Percentiles rank a stretch among this genome's conserved stretches.
Conservation (phyloP, 2,888 invertebrate genomes). For the Xanthorhoe spadicearia region DNA sequence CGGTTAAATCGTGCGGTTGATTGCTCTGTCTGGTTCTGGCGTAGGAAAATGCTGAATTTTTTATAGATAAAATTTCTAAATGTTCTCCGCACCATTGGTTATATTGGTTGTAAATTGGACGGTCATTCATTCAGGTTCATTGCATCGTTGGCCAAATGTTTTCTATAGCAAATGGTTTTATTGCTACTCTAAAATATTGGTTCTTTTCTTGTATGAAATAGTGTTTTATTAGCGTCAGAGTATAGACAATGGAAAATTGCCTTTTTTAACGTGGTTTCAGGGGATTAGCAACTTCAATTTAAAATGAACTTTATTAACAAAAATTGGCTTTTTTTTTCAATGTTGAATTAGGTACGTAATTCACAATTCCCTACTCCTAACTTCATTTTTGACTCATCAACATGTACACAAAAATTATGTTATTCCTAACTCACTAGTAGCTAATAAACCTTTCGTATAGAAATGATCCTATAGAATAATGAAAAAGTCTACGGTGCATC, state of each 20-base stretch:
- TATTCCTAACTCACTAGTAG: no score
- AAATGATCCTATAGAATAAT: no score
- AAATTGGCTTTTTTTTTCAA: no score
- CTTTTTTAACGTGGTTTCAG: background rate
- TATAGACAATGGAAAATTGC: background rate
- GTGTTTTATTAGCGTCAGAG: slow-evolving; percentile 11
- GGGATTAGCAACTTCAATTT: no score
- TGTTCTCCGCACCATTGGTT: slow-evolving; percentile 32
- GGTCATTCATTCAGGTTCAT: slow-evolving; percentile 28
- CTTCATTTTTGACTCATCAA: no score
- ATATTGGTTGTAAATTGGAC: slow-evolving; percentile 30
- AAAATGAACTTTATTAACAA: no score
- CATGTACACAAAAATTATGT: no score
- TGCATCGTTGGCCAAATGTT: slow-evolving; percentile 26
- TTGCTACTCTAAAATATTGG: slow-evolving; percentile 18
- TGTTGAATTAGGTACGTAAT: no score
- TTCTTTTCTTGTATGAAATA: slow-evolving; percentile 11
- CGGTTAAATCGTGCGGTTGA: slow-evolving; percentile 33
- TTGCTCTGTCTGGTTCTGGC: slow-evolving; percentile 28
- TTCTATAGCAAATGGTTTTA: slow-evolving; percentile 18
- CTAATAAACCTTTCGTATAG: no score
- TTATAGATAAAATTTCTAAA: slow-evolving; percentile 32
- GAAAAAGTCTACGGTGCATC: no score
- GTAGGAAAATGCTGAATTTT: slow-evolving; percentile 36
- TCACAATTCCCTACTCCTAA: no score